Conservation (phyloP, 2,113 vertebrate genomes). For the Periophthalmus modestus region DNA sequence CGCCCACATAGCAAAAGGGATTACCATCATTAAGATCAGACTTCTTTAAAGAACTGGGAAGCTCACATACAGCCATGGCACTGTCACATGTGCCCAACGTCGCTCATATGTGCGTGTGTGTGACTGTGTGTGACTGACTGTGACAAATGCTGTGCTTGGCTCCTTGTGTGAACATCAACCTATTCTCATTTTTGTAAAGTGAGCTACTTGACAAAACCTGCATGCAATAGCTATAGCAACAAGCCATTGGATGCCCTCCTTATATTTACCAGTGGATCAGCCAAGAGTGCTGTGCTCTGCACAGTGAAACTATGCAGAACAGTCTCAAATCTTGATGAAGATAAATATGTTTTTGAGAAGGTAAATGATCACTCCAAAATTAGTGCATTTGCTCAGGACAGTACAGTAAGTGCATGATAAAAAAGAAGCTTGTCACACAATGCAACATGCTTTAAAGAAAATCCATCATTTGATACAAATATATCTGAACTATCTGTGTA, state of each 20-base stretch:
- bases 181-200: constrained; percentile 55
- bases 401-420: constrained; percentile 15
- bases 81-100: constrained; percentile 50
- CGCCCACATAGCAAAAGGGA: constrained; percentile 95
- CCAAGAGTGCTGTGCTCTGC: constrained; percentile 18
- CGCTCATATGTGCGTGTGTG: constrained; percentile 43
- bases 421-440: constrained; percentile 30
- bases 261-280: constrained; percentile 24
- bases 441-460: constrained; percentile 25
- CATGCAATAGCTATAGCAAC: constrained; percentile 59
- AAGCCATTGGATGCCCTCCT: constrained; percentile 19
- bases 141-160: constrained; percentile 56
- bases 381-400: constrained; percentile 24
- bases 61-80: constrained; percentile 72
- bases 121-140: constrained; percentile 48
- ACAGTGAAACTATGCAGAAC: constrained; percentile 19
- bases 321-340: constrained; percentile 15
- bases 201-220: constrained; percentile 62
- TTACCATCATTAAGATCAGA: constrained; percentile 75
- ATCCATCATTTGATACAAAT: constrained; percentile 15
- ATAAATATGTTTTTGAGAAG: background rate
- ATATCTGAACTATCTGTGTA: background rate
- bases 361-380: constrained; percentile 14
- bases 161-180: constrained; percentile 49
- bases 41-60: constrained; percentile 43